Conservation (phyloP, 2,797 vertebrate genomes). For the Neosilurus hyrtlii region DNA sequence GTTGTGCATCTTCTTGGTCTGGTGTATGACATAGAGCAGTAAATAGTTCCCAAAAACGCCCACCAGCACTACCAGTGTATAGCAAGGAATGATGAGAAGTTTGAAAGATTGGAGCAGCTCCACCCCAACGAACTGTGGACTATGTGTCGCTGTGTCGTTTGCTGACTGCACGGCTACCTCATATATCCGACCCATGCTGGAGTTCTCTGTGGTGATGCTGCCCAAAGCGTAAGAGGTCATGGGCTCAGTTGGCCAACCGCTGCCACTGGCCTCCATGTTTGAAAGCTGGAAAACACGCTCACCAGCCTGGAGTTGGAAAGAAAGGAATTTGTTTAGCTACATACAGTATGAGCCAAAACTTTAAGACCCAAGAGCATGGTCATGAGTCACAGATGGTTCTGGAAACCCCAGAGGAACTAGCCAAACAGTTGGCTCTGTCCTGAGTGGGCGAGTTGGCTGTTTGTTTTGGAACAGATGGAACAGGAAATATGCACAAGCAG, state of each 20-base stretch:
- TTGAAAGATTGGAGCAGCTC: slow-evolving; percentile 86
- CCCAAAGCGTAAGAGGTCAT: slow-evolving; percentile 47
- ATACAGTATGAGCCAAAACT: neutral
- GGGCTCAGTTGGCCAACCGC: slow-evolving; percentile 62
- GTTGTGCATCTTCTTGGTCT: slow-evolving; percentile 87
- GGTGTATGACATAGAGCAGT: slow-evolving; percentile 85
- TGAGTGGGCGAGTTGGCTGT: slow-evolving; percentile 20
- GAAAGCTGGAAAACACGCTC: slow-evolving; percentile 3
- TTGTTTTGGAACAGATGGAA: slow-evolving; percentile 2
- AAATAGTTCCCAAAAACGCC: slow-evolving; percentile 85
- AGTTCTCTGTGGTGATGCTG: slow-evolving; percentile 53
- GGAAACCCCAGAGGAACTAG: slow-evolving; percentile 6
- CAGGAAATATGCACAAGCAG: neutral
- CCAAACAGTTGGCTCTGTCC: neutral
- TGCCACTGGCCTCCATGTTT: slow-evolving; percentile 68
- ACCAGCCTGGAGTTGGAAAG: slow-evolving; percentile 41
- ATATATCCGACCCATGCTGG: slow-evolving; percentile 56
- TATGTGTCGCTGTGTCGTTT: slow-evolving; percentile 70
- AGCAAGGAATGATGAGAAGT: slow-evolving; percentile 84
- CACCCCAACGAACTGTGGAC: slow-evolving; percentile 78
- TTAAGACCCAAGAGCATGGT: neutral
- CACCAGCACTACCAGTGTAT: slow-evolving; percentile 78
- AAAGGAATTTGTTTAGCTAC: slow-evolving; percentile 24
- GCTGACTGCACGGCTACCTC: slow-evolving; percentile 67
- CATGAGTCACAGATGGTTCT: slow-evolving; percentile 26